These are phyloP conservation scores for Lithobates sylvaticus DNA, from an alignment of 2,797 vertebrate species.

Conservation along the genomic window DNA sequence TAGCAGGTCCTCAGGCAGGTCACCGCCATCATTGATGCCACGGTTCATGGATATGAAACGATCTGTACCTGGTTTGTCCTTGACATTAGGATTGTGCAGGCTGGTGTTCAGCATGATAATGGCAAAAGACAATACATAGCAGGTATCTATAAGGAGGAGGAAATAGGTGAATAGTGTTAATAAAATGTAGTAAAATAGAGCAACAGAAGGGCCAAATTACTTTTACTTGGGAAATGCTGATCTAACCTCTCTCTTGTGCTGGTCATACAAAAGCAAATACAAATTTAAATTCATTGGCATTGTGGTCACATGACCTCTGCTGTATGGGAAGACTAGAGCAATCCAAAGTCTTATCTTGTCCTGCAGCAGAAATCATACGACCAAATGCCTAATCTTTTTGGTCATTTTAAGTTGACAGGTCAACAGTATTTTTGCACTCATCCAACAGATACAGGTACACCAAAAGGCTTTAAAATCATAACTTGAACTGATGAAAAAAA, in stretches of 20 bases:
- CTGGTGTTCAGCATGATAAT: slow-evolving; percentile 81
- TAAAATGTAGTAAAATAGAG: neutral
- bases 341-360: no score
- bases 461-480: no score
- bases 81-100: slow-evolving; percentile 90
- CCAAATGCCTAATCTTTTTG: no score
- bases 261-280: neutral
- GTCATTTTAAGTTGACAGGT: no score
- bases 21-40: slow-evolving; percentile 92
- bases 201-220: no score
- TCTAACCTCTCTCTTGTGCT: neutral
- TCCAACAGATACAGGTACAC: no score
- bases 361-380: no score
- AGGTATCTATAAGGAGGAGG: slow-evolving; percentile 69
- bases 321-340: neutral
- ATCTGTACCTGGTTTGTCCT: slow-evolving; percentile 91
- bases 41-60: slow-evolving; percentile 95
- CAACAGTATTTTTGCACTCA: no score
- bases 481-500: no score
- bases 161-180: slow-evolving; percentile 56
- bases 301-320: neutral
- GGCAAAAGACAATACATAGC: slow-evolving; percentile 76
- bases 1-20: slow-evolving; percentile 92
- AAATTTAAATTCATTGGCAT: no score
- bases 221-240: no score